Base-by-base conservation (phyloP, 2,797 vertebrate species). In the Sebastes matsubarae region DNA sequence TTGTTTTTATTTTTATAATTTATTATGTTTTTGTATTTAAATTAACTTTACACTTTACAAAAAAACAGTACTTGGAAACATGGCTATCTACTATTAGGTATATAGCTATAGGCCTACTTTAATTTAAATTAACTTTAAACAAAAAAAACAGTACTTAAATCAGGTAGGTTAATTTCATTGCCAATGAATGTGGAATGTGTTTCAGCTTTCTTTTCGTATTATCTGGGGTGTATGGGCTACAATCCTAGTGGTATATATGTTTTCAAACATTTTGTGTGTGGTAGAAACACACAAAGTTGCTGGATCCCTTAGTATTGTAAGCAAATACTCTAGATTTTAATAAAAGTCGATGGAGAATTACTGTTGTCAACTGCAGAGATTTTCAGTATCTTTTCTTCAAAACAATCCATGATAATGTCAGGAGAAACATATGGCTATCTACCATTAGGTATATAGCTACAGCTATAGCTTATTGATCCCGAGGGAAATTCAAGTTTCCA, bases 71-170 rank as follows among this genome's bases (percentile, higher is more conserved):
- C 30, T 32, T 32, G 30, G 30, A 24, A 50, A 29, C 2, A 22
- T 14, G 16, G 1, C 11, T 9, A 24, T 72, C 18, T 6, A 20
- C 1, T 2, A 22, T 16, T 20, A 16, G 1, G 8, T 50, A 16
- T n/a, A 6, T 2, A 5, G 12, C 1, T 34, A 1, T 2, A 52
- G 2, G 8, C 14, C 3, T 9, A 36, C 0, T 64, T 50, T 27
- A 5, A 25, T 54, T 65, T n/a, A 59, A 36, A 54, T 24, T 11
- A 25, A 50, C 20, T 9, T 75, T 25, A 2, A 1, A 29, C 3
- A 54, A 36, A n/a, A 58, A 50, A 50, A 59, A 22, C 2, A 60
- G 1, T 60, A 13, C 54, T 13, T 34, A 7, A 38, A 38, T 38
- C 12, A 38, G 32, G 32, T 34, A 34, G 32, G 32, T 34, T 34